A percentile compares a stretch with the other conserved stretches of the same genome.
These are phyloP conservation scores for Ianthella basta DNA, from an alignment of 37 sponge, comb jelly and placozoan genomes.

Conservation along the genomic window DNA sequence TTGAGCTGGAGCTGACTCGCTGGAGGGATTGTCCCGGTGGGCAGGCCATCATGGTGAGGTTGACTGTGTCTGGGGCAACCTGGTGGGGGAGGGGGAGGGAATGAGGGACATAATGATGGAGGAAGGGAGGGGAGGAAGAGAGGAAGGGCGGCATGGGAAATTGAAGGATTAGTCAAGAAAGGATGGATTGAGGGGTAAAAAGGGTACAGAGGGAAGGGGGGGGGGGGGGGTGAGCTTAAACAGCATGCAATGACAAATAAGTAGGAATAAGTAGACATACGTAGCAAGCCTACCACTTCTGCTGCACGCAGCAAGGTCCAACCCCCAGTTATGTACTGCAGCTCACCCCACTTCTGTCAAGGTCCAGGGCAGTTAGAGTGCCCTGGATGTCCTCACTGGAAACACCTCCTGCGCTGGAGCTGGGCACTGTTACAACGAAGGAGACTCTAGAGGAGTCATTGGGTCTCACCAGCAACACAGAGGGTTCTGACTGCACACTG, in stretches of 20 bases:
- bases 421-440: too few species aligned
- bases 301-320: too few species aligned
- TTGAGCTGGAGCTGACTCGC: neutral
- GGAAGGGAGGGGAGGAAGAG: neutral
- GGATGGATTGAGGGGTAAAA: neutral
- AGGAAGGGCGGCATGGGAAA: neutral
- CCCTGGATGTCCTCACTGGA: too few species aligned
- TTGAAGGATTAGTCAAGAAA: too few species aligned
- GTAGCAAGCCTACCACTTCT: too few species aligned
- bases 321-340: too few species aligned
- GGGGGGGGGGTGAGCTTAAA: neutral
- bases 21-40: constrained; percentile 17
- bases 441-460: too few species aligned
- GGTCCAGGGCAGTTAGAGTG: too few species aligned
- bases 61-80: neutral
- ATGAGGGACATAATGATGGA: neutral
- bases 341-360: too few species aligned
- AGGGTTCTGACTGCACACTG: too few species aligned
- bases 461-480: too few species aligned
- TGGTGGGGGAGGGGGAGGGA: neutral
- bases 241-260: neutral
- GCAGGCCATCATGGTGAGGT: neutral
- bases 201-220: neutral
- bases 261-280: neutral
- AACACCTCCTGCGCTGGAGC: too few species aligned